Conservation (phyloP, 2,797 vertebrate species). For the Cygnus olor region DNA sequence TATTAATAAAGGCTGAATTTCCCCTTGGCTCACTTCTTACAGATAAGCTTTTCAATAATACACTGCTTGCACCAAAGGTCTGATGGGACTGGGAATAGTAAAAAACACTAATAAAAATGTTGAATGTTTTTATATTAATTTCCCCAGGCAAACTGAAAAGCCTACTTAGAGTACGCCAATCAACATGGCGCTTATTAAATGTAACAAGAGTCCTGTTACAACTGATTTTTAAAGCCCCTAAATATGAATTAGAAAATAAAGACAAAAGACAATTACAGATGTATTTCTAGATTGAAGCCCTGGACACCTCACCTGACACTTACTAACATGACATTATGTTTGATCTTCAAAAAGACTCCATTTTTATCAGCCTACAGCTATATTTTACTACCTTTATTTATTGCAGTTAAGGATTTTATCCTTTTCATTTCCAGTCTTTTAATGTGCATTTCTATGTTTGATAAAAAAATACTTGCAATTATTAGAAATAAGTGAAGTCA, state of each 20-base stretch:
- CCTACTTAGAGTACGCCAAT: constrained; percentile 85
- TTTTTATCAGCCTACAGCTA: constrained; percentile 47
- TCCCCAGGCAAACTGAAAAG: constrained; percentile 86
- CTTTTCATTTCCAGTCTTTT: constrained; percentile 32
- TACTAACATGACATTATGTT: constrained; percentile 46
- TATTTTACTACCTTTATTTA: constrained; percentile 61
- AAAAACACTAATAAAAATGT: constrained; percentile 88
- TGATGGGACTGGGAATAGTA: constrained; percentile 87
- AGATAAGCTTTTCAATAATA: constrained; percentile 88
- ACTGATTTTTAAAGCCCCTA: constrained; percentile 83
- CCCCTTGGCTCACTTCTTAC: constrained; percentile 85
- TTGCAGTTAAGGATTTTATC: constrained; percentile 31
- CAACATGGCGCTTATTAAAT: constrained; percentile 87
- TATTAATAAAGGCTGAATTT: constrained; percentile 88
- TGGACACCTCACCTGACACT: constrained; percentile 70
- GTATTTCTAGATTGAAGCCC: constrained; percentile 74
- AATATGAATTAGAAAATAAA: constrained; percentile 83
- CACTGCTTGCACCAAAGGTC: constrained; percentile 85
- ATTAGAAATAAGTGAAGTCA: constrained; percentile 41
- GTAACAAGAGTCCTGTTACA: constrained; percentile 86
- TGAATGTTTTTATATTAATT: constrained; percentile 87
- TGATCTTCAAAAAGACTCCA: constrained; percentile 73
- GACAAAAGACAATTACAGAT: constrained; percentile 80
- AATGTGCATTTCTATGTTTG: constrained; percentile 2
- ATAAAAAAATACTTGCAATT: constrained; percentile 55